Conservation (phyloP, 2,113 vertebrate genomes). For the Meriones unguiculatus region DNA sequence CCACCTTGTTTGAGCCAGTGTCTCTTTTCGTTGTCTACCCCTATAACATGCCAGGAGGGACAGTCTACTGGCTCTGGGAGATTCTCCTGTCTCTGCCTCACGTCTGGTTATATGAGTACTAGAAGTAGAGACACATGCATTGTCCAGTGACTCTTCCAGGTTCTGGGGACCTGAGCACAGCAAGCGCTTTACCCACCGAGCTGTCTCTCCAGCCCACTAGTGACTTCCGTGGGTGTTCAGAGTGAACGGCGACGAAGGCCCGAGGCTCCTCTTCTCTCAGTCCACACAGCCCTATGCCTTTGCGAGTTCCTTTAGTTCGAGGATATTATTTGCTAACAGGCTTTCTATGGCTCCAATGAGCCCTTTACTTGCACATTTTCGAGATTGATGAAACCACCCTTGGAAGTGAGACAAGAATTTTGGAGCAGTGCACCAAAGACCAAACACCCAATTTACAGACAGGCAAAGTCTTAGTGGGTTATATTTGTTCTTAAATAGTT, state of each 20-base stretch:
- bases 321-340: constrained; percentile 50
- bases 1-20: too few relatives aligned
- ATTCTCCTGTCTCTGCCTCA: neutral
- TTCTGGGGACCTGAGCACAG: neutral
- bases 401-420: constrained; percentile 30
- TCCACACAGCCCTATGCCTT: constrained; percentile 15
- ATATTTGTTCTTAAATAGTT: constrained; percentile 46
- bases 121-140: neutral
- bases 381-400: constrained; percentile 49
- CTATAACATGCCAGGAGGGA: too few relatives aligned
- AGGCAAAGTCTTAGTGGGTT: constrained; percentile 1
- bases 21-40: neutral
- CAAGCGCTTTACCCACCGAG: neutral
- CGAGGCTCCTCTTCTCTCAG: neutral
- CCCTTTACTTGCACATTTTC: constrained; percentile 4
- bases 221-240: neutral
- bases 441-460: constrained; percentile 6
- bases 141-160: neutral
- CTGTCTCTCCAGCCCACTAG: neutral
- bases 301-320: neutral
- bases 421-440: constrained; percentile 38
- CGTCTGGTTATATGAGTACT: neutral
- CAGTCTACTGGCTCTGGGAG: neutral
- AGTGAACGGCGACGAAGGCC: neutral
- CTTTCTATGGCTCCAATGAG: constrained; percentile 56